phyloP scores from a whole-genome alignment of 2,888 invertebrate species.

The Argynnis bischoffii region DNA sequence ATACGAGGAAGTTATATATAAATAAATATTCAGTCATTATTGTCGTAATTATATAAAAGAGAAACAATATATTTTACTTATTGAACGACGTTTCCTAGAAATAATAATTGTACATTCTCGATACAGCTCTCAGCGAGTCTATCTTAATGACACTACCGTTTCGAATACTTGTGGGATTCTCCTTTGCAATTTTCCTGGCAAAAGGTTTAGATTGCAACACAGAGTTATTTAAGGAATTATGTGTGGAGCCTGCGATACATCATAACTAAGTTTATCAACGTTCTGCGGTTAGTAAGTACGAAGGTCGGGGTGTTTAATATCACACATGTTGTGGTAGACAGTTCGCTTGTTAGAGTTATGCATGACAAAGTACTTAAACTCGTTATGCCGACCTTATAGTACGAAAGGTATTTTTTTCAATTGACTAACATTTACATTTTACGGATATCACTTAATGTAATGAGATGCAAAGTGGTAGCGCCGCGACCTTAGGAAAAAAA shows the following conservation, averaged over 20 bases:
- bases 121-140: constrained; percentile 26
- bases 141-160: constrained; percentile 35
- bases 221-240: constrained; percentile 6
- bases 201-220: constrained; percentile 24
- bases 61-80: constrained; percentile 10
- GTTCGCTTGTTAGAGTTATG: constrained; percentile 23
- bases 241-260: constrained; percentile 8
- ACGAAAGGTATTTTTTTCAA: too few relatives aligned
- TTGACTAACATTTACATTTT: too few relatives aligned
- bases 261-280: constrained; percentile 20
- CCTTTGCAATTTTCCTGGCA: constrained; percentile 23
- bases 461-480: too few relatives aligned
- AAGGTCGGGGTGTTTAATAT: constrained; percentile 30
- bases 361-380: constrained; percentile 3
- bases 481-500: too few relatives aligned
- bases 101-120: constrained; percentile 35
- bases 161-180: constrained; percentile 33
- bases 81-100: constrained; percentile 30
- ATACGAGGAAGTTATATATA: constrained; percentile 5
- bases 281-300: constrained; percentile 24
- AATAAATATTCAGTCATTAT: neutral
- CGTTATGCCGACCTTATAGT: too few relatives aligned
- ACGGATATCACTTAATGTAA: too few relatives aligned
- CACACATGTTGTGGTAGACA: constrained; percentile 31
- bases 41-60: neutral